Evolutionary conservation across 1,140 invertebrate genomes (phyloP).

Genomic region (Zaprionus ornatus): DNA sequence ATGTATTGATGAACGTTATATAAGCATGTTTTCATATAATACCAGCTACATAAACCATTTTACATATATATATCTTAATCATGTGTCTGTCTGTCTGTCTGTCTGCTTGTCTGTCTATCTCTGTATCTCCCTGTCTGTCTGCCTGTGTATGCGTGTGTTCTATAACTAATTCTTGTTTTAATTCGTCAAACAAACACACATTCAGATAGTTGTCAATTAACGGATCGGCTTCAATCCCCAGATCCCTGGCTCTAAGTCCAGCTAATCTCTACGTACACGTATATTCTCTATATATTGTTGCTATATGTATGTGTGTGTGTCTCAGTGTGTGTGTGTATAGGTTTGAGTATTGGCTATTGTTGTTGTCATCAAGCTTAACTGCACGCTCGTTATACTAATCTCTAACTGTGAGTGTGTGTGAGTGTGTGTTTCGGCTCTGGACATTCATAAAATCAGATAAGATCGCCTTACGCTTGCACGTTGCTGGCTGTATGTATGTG

Average conservation of each 20-base stretch:
- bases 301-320: not conserved
- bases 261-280: not conserved
- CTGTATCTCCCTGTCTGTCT: conserved; percentile 7
- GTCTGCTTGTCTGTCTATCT: conserved; percentile 4
- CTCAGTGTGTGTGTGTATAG: not conserved
- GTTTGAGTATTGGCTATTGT: not conserved
- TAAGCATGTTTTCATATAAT: conserved; percentile 33
- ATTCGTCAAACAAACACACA: conserved; percentile 8
- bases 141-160: conserved; percentile 9
- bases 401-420: not conserved
- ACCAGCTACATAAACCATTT: conserved; percentile 33
- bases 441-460: not conserved
- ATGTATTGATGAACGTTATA: conserved; percentile 30
- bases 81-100: conserved; percentile 10
- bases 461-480: not conserved
- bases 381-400: not conserved
- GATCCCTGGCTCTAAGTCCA: not conserved
- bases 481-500: not conserved
- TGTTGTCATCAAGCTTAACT: not conserved
- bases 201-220: not conserved
- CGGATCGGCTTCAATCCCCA: not conserved
- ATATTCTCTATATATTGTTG: not conserved
- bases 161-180: conserved; percentile 5
- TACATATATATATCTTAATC: conserved; percentile 13
- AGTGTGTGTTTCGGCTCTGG: not conserved